phyloP scores from a whole-genome alignment of 2,888 invertebrate species.

The Lasioglossum leucozonium region DNA sequence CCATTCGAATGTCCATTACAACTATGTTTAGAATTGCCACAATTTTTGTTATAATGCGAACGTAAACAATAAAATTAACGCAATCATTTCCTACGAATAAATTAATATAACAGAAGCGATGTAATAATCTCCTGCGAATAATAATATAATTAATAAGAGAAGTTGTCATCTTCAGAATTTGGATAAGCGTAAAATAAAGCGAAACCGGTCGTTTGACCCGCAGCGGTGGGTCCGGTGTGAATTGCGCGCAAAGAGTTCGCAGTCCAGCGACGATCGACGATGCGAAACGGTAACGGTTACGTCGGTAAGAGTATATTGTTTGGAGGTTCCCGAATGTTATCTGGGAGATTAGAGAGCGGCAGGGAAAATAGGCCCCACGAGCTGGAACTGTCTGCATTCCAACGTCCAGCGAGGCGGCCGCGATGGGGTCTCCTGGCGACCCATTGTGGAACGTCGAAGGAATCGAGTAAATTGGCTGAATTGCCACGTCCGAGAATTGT shows the following conservation, averaged over 20 bases:
- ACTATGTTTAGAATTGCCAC: too few species aligned
- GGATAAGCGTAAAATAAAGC: too few species aligned
- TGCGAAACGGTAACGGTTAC: neutral
- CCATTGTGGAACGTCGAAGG: slow-evolving; percentile 67
- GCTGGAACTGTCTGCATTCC: slow-evolving; percentile 51
- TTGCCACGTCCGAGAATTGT: slow-evolving; percentile 74
- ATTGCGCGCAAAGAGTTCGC: too few species aligned
- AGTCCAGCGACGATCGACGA: too few species aligned
- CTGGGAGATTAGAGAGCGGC: neutral
- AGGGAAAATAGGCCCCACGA: slow-evolving; percentile 19
- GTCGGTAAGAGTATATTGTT: neutral
- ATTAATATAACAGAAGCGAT: too few species aligned
- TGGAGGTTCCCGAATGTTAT: neutral
- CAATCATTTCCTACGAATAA: neutral
- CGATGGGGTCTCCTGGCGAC: slow-evolving; percentile 53
- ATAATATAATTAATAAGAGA: too few species aligned
- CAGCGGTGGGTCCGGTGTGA: too few species aligned
- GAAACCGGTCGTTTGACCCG: too few species aligned
- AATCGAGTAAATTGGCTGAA: slow-evolving; percentile 80
- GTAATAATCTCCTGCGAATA: too few species aligned
- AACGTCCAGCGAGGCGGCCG: slow-evolving; percentile 39
- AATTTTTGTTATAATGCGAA: too few species aligned
- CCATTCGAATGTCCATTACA: too few species aligned
- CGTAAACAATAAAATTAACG: neutral
- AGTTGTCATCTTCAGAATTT: too few species aligned